phyloP scores from a whole-genome alignment of 2,113 vertebrate genomes.

The Stegostoma tigrinum region DNA sequence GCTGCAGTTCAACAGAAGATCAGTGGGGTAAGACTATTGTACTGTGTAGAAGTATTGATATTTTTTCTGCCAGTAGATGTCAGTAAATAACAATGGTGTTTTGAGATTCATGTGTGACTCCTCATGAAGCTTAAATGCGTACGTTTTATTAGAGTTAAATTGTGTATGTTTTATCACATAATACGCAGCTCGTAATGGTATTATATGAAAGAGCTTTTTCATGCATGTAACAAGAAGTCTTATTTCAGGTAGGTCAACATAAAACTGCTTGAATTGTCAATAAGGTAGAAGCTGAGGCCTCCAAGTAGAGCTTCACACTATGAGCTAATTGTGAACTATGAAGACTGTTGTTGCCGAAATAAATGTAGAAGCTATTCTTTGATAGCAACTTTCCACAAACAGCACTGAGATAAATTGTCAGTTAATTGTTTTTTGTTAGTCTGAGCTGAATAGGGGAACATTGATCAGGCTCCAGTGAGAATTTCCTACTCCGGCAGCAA shows the following conservation, averaged over 20 bases:
- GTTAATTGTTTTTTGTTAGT: background rate
- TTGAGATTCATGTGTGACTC: background rate
- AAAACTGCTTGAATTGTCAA: background rate
- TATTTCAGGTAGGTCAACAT: background rate
- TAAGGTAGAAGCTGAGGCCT: background rate
- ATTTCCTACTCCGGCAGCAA: background rate
- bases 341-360: background rate
- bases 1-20: background rate
- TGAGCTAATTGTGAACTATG: background rate
- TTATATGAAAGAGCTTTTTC: background rate
- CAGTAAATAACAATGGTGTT: background rate
- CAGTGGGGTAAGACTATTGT: background rate
- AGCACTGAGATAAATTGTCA: background rate
- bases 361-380: background rate
- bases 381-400: background rate
- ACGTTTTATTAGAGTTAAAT: background rate
- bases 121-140: background rate
- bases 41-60: background rate
- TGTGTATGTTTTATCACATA: background rate
- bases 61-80: slow-evolving; percentile 23
- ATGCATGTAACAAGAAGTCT: background rate
- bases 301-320: background rate
- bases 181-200: background rate
- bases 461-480: background rate
- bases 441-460: background rate